Evolutionary conservation across 2,113 vertebrate species (phyloP).

Genomic region (Psilopogon haemacephalus): DNA sequence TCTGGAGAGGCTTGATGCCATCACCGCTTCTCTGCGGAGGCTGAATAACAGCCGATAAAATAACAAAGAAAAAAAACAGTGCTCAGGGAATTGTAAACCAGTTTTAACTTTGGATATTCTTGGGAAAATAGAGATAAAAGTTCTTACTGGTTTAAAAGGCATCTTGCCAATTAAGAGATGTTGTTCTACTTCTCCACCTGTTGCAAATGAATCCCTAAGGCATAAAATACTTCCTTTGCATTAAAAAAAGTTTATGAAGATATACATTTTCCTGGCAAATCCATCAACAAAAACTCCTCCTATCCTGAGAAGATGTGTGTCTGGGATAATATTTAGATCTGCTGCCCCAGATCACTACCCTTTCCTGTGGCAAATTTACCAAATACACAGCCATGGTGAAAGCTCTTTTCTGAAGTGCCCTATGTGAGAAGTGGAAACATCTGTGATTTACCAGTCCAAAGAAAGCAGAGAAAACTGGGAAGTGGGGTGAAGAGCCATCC

Average conservation of each 20-base stretch:
- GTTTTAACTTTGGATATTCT: not conserved
- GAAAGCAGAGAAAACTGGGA: not conserved
- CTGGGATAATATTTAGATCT: not conserved
- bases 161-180: not conserved
- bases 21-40: not conserved
- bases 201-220: not conserved
- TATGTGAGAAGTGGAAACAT: not conserved
- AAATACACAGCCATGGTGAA: not conserved
- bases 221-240: not conserved
- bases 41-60: not conserved
- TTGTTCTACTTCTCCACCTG: not conserved
- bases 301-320: not conserved
- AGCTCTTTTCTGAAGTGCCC: not conserved
- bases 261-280: not conserved
- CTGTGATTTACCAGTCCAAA: not conserved
- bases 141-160: not conserved
- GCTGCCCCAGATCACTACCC: not conserved
- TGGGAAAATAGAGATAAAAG: not conserved
- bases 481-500: not conserved
- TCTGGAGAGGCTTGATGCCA: not conserved
- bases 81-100: not conserved
- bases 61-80: not conserved
- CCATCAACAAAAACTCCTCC: not conserved
- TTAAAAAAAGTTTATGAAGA: not conserved
- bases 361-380: not conserved